phyloP scores from a whole-genome alignment of 2,888 invertebrate species.

The Polietes domitor region DNA sequence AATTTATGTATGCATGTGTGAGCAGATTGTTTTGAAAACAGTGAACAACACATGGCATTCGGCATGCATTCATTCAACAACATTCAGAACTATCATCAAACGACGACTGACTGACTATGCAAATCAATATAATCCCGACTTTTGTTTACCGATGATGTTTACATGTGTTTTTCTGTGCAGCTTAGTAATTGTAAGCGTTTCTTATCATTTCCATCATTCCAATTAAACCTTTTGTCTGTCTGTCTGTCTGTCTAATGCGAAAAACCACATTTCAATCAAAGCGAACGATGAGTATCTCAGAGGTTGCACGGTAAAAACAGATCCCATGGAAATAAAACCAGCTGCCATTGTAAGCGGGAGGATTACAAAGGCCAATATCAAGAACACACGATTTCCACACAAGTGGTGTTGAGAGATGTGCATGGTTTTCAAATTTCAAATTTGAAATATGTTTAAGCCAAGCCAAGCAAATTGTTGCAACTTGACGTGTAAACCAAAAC shows the following conservation, averaged over 20 bases:
- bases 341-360: conserved; percentile 6
- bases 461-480: background rate
- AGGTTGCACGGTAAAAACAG: background rate
- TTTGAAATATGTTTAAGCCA: conserved; percentile 21
- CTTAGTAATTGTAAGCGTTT: background rate
- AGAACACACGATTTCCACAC: background rate
- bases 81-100: background rate
- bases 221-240: background rate
- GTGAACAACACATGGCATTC: background rate
- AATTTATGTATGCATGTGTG: background rate
- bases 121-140: background rate
- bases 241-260: background rate
- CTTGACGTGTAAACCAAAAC: background rate
- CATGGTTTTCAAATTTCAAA: background rate
- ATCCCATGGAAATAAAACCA: background rate
- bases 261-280: background rate
- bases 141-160: background rate
- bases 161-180: conserved; percentile 5
- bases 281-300: background rate
- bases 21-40: too few relatives aligned
- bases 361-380: conserved; percentile 11
- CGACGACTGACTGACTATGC: background rate
- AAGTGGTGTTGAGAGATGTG: background rate
- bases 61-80: background rate
- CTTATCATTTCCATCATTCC: background rate